phyloP scores from a whole-genome alignment of 2,888 invertebrate genomes.

The Diachrysia chrysitis region DNA sequence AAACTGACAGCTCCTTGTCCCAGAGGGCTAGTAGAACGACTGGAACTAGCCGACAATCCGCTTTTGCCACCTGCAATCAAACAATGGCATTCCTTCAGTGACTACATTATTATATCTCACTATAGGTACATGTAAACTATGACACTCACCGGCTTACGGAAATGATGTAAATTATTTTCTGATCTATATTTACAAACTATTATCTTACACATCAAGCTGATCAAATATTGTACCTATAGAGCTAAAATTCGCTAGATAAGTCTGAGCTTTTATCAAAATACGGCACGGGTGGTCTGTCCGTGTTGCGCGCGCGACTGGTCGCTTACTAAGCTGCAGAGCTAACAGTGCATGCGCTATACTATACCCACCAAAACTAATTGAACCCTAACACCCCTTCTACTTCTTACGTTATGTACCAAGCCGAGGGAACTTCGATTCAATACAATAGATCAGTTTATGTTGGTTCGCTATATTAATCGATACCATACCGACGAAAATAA shows the following conservation, averaged over 20 bases:
- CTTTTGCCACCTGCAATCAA: constrained; percentile 81
- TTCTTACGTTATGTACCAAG: constrained; percentile 37
- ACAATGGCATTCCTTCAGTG: constrained; percentile 57
- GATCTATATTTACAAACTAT: constrained; percentile 50
- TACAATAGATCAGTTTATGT: constrained; percentile 66
- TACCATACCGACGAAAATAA: constrained; percentile 70
- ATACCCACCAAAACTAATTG: constrained; percentile 65
- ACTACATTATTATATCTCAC: constrained; percentile 34
- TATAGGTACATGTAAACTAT: constrained; percentile 27
- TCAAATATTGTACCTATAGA: constrained; percentile 70
- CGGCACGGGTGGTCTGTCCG: constrained; percentile 77
- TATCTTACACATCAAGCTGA: constrained; percentile 67
- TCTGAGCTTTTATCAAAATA: constrained; percentile 69
- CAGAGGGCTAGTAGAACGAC: constrained; percentile 89
- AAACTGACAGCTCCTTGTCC: constrained; percentile 85
- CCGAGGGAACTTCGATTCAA: constrained; percentile 64
- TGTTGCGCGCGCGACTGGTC: constrained; percentile 74
- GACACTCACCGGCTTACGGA: constrained; percentile 20
- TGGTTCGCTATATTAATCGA: constrained; percentile 75
- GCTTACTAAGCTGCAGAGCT: constrained; percentile 58
- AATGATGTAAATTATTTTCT: constrained; percentile 42
- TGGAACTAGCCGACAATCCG: constrained; percentile 89
- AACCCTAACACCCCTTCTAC: constrained; percentile 66
- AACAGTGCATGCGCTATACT: constrained; percentile 61
- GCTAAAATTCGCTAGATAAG: constrained; percentile 71